A percentile compares a stretch with the other conserved stretches of the same genome.
Conservation (phyloP, 1,140 invertebrate genomes). For the Hermetia illucens region DNA sequence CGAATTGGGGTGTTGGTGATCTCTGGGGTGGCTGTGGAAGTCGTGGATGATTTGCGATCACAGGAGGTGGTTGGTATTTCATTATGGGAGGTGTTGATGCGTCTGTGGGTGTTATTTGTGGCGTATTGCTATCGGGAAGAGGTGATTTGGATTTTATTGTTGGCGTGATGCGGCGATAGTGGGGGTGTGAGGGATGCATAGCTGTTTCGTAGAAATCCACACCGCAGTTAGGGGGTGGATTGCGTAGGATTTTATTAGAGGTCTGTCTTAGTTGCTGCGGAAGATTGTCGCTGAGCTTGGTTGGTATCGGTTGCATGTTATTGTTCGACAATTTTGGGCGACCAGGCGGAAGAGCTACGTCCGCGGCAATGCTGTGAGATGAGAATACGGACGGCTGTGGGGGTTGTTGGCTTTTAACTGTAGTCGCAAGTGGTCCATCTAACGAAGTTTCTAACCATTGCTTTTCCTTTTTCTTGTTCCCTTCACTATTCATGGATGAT, state of each 20-base stretch:
- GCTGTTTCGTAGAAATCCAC: no score
- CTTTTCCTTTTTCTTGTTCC: conserved; percentile 27
- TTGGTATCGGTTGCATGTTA: not conserved
- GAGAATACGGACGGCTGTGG: not conserved
- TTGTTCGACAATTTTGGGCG: not conserved
- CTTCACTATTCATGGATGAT: conserved; percentile 16
- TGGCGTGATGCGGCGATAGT: not conserved
- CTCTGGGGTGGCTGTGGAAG: conserved; percentile 11
- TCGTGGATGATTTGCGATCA: conserved; percentile 6
- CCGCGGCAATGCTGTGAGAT: no score
- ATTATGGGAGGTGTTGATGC: conserved; percentile 6
- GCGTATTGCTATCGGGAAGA: not conserved
- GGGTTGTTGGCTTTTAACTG: no score
- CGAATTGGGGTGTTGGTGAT: conserved; percentile 13
- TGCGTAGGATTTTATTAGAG: conserved; percentile 5
- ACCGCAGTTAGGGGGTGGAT: no score
- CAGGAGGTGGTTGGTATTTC: conserved; percentile 3
- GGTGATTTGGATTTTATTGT: conserved; percentile 11
- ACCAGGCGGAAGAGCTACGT: no score
- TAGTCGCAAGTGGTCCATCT: conserved; percentile 31
- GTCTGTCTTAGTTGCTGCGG: not conserved
- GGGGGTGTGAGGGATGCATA: not conserved
- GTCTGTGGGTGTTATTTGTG: conserved; percentile 16
- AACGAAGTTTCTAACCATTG: conserved; percentile 35
- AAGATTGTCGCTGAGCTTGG: not conserved